Evolutionary conservation across 1,140 invertebrate genomes (phyloP).

Genomic region (Hesperophylax magnus): DNA sequence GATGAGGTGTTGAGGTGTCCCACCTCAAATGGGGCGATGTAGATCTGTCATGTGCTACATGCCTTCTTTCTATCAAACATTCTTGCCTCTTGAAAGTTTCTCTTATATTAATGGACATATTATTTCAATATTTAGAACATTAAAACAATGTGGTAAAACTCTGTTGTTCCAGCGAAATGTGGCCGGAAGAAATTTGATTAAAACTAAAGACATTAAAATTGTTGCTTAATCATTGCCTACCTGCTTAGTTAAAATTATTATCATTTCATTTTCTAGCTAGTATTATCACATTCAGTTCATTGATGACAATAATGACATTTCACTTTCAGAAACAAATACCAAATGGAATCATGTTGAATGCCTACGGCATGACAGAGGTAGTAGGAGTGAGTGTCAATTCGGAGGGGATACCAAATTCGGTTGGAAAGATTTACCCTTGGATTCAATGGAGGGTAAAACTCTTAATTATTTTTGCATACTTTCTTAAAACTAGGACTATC

Average conservation of each 20-base stretch:
- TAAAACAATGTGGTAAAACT: too few species aligned
- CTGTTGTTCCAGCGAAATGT: too few species aligned
- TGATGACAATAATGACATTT: background rate
- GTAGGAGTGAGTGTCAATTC: background rate
- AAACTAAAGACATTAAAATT: background rate
- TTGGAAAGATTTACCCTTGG: slow-evolving; percentile 25
- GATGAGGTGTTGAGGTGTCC: too few species aligned
- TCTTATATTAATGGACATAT: too few species aligned
- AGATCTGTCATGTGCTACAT: too few species aligned
- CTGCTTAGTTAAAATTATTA: background rate
- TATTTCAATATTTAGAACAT: too few species aligned
- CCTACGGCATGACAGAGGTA: slow-evolving; percentile 15
- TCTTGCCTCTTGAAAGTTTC: too few species aligned
- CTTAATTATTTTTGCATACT: background rate
- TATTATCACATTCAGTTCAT: background rate
- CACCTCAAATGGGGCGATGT: too few species aligned
- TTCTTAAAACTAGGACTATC: background rate
- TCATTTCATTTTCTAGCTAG: background rate
- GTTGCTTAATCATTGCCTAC: too few species aligned
- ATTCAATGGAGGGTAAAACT: slow-evolving; percentile 45
- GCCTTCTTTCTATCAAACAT: too few species aligned
- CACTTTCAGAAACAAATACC: background rate
- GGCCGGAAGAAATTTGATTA: too few species aligned
- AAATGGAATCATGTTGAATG: background rate
- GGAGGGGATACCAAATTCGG: background rate